Percentiles rank a stretch among this genome's conserved stretches.
Conservation (phyloP, 2,888 invertebrate species). For the Ceratothoa steindachneri region DNA sequence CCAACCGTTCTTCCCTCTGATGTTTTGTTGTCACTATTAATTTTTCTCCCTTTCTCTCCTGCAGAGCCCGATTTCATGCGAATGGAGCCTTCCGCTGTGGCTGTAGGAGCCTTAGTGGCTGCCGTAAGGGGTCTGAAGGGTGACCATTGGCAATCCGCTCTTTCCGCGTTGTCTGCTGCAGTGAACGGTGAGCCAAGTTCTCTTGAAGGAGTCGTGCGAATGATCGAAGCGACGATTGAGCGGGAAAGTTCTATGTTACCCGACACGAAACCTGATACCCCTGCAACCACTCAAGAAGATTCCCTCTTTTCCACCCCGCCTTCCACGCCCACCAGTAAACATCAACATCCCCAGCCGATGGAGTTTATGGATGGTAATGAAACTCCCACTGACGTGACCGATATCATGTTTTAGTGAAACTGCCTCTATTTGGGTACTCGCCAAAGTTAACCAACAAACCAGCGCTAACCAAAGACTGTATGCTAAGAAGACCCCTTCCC, state of each 20-base stretch:
- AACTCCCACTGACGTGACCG: slow-evolving; percentile 34
- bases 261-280: slow-evolving; percentile 2
- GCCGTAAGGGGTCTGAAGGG: slow-evolving; percentile 26
- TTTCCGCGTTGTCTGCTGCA: slow-evolving; percentile 19
- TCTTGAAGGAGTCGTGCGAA: slow-evolving; percentile 19
- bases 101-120: slow-evolving; percentile 29
- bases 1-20: too few species aligned
- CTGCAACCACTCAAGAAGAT: slow-evolving; percentile 4
- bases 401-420: slow-evolving; percentile 17
- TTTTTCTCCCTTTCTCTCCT: too few species aligned
- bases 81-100: slow-evolving; percentile 32
- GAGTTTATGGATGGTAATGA: slow-evolving; percentile 32
- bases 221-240: slow-evolving; percentile 27
- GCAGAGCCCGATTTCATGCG: slow-evolving; percentile 32
- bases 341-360: slow-evolving; percentile 27
- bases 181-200: slow-evolving; percentile 28
- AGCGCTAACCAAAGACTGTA: background rate
- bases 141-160: slow-evolving; percentile 16
- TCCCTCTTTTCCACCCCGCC: background rate
- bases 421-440: background rate
- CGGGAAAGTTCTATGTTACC: slow-evolving; percentile 26
- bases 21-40: too few species aligned
- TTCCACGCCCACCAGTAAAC: slow-evolving; percentile 29
- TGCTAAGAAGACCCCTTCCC: background rate
- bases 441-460: background rate